A percentile compares a stretch with the other conserved stretches of the same genome.
phyloP scores from a whole-genome alignment of 2,113 vertebrate genomes.

The Myrmecophaga tridactyla region DNA sequence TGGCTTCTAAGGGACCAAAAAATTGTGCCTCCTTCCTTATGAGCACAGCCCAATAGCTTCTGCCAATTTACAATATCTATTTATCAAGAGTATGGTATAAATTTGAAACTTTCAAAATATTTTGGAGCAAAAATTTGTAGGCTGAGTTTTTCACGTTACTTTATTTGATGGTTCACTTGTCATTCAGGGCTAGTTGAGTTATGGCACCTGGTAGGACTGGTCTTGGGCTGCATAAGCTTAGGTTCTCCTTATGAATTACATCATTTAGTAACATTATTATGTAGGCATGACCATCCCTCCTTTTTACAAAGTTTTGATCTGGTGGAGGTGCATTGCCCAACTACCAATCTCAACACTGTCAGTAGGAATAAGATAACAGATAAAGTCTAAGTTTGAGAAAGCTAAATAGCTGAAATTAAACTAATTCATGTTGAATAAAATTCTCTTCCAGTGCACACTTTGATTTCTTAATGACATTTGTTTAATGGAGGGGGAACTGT shows the following conservation, averaged over 20 bases:
- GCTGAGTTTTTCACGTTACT: neutral
- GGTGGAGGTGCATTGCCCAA: neutral
- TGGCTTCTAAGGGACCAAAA: neutral
- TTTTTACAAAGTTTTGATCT: neutral
- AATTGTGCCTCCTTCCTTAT: neutral
- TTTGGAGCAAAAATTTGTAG: neutral
- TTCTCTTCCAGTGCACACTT: neutral
- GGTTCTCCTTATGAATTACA: neutral
- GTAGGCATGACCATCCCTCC: neutral
- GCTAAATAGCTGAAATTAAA: neutral
- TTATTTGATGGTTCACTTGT: neutral
- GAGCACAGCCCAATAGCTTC: neutral
- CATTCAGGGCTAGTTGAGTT: neutral
- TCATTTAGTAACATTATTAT: conserved; percentile 12
- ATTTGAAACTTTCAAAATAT: neutral
- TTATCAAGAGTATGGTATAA: neutral
- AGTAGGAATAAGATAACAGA: neutral
- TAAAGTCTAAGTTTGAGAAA: neutral
- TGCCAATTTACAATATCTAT: neutral
- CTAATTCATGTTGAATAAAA: neutral
- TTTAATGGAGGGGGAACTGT: neutral
- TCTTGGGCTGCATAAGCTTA: neutral
- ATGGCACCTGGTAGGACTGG: neutral
- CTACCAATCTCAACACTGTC: neutral
- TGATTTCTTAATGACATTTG: neutral